Percentiles rank a stretch among this genome's conserved stretches.
phyloP scores from a whole-genome alignment of 2,888 invertebrate genomes.

The Calameuta pallipes region DNA sequence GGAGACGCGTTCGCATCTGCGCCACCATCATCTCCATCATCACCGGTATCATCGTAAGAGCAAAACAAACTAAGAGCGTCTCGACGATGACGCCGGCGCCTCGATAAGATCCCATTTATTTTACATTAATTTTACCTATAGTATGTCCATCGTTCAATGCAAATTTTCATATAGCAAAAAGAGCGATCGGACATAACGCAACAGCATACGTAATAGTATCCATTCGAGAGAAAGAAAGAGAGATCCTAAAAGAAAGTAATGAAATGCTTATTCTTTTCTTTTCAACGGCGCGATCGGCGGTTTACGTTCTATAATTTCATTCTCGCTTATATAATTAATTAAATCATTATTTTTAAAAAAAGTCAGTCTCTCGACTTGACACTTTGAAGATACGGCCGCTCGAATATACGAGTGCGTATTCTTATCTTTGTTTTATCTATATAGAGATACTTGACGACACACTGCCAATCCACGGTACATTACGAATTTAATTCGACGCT shows the following conservation, averaged over 20 bases:
- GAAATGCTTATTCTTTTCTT: background rate
- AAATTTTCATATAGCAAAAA: background rate
- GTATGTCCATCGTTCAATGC: background rate
- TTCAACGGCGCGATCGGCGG: background rate
- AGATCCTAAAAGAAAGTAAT: background rate
- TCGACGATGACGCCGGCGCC: background rate
- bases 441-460: slow-evolving; percentile 23
- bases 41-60: slow-evolving; percentile 62
- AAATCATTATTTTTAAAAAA: background rate
- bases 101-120: background rate
- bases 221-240: no score
- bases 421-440: background rate
- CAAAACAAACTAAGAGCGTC: slow-evolving; percentile 55
- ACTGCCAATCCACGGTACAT: slow-evolving; percentile 58
- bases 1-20: slow-evolving; percentile 71
- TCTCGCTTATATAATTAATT: background rate
- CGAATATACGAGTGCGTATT: background rate
- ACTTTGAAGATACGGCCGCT: background rate
- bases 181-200: background rate
- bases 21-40: slow-evolving; percentile 58
- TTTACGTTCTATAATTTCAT: background rate
- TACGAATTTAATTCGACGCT: slow-evolving; percentile 51
- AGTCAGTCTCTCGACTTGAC: background rate
- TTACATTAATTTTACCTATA: background rate
- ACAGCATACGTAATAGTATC: background rate